phyloP scores from a whole-genome alignment of 2,113 vertebrate genomes.

The Todiramphus saurophagus region DNA sequence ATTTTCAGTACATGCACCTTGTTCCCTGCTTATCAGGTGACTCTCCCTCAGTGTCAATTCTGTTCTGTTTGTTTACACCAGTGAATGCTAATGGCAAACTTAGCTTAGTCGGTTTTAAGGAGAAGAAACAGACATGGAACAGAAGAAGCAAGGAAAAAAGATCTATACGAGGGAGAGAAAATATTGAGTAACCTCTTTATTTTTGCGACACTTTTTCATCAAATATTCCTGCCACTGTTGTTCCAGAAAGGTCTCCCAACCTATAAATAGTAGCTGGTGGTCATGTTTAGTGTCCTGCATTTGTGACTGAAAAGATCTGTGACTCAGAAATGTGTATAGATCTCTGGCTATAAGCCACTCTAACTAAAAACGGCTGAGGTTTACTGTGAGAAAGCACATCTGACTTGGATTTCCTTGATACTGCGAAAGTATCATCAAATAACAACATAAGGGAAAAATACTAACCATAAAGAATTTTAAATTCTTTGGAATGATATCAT shows the following conservation, averaged over 20 bases:
- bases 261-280: constrained; percentile 25
- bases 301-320: constrained; percentile 3
- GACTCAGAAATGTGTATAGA: background rate
- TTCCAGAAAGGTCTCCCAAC: background rate
- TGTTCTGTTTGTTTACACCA: background rate
- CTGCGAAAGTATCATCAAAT: constrained; percentile 6
- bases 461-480: constrained; percentile 30
- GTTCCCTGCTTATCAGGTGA: background rate
- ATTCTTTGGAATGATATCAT: constrained; percentile 29
- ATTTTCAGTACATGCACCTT: background rate
- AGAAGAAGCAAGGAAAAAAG: background rate
- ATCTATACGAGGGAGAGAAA: background rate
- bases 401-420: constrained; percentile 54
- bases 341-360: background rate
- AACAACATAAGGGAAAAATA: background rate
- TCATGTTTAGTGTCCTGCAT: constrained; percentile 5
- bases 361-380: background rate
- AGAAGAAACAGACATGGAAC: background rate
- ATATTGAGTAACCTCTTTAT: background rate
- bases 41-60: background rate
- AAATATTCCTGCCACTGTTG: constrained; percentile 5
- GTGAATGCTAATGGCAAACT: background rate
- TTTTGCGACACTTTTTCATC: background rate
- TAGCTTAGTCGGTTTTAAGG: background rate
- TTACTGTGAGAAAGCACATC: constrained; percentile 41